Percentiles rank a stretch among this genome's conserved stretches.
These are phyloP conservation scores for Aradus depressus DNA, from an alignment of 2,888 invertebrate genomes.

Conservation along the genomic window DNA sequence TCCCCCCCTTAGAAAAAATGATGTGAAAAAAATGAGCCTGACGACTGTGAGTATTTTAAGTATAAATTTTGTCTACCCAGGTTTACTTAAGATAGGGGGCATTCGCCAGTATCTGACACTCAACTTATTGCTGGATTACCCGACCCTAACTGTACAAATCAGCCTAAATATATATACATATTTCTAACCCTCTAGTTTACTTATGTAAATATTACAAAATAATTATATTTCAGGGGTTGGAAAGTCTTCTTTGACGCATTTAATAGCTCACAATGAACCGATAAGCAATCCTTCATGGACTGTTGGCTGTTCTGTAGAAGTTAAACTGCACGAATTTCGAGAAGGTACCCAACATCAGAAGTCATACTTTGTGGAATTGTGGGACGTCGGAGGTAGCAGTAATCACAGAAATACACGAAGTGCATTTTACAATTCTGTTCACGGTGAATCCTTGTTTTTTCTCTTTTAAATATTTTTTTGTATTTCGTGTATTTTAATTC, in stretches of 20 bases:
- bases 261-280: conserved; percentile 79
- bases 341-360: conserved; percentile 87
- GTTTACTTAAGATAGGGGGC: too few relatives aligned
- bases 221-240: conserved; percentile 68
- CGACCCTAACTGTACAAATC: conserved; percentile 14
- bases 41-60: too few relatives aligned
- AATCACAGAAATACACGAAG: conserved; percentile 86
- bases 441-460: conserved; percentile 48
- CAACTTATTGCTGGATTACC: too few relatives aligned
- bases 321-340: conserved; percentile 87
- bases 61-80: too few relatives aligned
- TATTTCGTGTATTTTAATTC: not conserved
- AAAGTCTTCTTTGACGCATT: conserved; percentile 86
- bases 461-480: not conserved
- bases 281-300: conserved; percentile 86
- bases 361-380: conserved; percentile 86
- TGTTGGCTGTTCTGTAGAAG: conserved; percentile 90
- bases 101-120: not conserved
- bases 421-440: conserved; percentile 86
- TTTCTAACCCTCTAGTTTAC: not conserved
- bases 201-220: too few relatives aligned
- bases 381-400: conserved; percentile 94
- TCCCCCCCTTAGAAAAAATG: too few relatives aligned
- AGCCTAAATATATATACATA: conserved; percentile 5
- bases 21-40: too few relatives aligned